Evolutionary conservation across 2,888 invertebrate species (phyloP), one percentile per base, ranked within the genome.

Genomic region (Hartigia nigra): DNA sequence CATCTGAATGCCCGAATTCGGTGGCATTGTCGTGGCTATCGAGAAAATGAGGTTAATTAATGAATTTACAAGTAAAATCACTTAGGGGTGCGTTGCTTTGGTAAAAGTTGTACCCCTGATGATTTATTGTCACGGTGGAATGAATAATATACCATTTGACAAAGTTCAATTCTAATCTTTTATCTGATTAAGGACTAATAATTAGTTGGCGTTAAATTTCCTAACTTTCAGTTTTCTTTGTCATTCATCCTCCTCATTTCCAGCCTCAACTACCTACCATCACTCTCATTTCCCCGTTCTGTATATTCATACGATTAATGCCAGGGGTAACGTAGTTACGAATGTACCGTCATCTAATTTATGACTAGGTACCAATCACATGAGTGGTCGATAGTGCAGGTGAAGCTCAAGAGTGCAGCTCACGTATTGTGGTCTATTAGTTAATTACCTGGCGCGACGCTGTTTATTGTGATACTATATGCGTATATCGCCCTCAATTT

Each of bases 401-500:
- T 78, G 83, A 78, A 75, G 76, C 79, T 75, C 72, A 55, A 55
- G 74, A 76, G 76, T 77, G 34, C 74, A 74, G 74, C 82, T 79
- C 82, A 83, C 82, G 81, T 81, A 83, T 81, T 80, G 82, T 79
- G 78, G 82, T 82, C 82, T 83, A 85, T 87, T 85, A 84, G 83
- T 84, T 87, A 87, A 88, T 88, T 87, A 86, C 81, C 79, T 81
- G 80, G 79, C 82, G 80, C 80, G 82, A 80, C 82, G 78, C 78
- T 81, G 84, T 81, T 86, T 85, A 85, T 84, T 83, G 81, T 80
- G 84, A 84, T 84, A 85, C 78, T 80, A 81, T 72, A 76, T 70
- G 75, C 55, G 23, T 55, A 5, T 55, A 9, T 9, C 23, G 23
- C 23, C 23, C 55, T 55, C 2, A 23, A 2, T 23, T 2, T 23